Conservation (phyloP, 1,140 invertebrate species). For the Cherax quadricarinatus region DNA sequence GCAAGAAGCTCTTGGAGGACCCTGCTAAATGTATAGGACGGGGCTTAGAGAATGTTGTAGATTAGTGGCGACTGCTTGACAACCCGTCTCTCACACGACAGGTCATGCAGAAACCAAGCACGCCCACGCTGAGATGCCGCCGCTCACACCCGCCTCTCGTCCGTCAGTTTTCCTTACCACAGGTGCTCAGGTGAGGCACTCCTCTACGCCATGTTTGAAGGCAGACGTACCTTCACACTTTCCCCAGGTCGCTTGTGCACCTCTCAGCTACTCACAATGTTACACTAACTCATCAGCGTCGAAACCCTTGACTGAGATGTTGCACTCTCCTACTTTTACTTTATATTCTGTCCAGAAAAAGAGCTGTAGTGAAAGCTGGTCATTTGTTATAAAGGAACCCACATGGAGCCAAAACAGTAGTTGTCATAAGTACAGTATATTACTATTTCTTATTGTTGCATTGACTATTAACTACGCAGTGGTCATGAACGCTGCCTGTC, state of each 20-base stretch:
- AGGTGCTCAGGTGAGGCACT: conserved; percentile 53
- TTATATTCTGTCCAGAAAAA: no score
- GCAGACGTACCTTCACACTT: neutral
- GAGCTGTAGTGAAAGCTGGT: no score
- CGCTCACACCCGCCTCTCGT: conserved; percentile 34
- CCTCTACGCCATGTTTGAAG: neutral
- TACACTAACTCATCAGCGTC: neutral
- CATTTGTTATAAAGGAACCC: no score
- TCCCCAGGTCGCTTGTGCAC: neutral
- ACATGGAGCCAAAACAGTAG: no score
- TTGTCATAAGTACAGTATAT: no score
- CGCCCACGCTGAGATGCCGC: conserved; percentile 46
- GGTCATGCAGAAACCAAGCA: conserved; percentile 49
- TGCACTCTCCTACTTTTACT: neutral
- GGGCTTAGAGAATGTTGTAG: neutral
- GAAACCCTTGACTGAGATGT: neutral
- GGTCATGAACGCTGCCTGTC: no score
- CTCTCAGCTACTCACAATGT: neutral
- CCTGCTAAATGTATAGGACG: neutral
- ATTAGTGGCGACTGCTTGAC: neutral
- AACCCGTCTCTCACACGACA: conserved; percentile 33
- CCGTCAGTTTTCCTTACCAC: conserved; percentile 57
- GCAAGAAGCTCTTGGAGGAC: neutral
- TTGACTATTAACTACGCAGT: no score
- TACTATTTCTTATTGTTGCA: no score